Conservation (phyloP, 1,140 invertebrate genomes). For the Plutomurus gul region DNA sequence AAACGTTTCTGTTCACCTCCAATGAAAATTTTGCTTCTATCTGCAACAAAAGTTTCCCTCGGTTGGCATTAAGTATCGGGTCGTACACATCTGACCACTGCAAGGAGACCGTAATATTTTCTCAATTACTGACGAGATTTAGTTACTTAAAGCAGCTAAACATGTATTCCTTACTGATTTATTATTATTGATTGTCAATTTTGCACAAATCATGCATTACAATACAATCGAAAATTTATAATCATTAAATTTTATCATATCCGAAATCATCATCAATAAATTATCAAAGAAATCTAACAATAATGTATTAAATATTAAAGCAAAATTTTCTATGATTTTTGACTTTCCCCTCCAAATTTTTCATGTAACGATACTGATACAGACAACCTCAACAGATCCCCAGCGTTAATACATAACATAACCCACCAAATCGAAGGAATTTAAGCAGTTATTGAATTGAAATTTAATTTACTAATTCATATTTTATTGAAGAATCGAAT, state of each 20-base stretch:
- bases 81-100: slow-evolving; percentile 26
- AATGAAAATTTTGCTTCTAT: not conserved
- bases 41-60: not conserved
- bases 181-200: no score
- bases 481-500: no score
- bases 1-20: not conserved
- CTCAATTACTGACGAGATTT: not conserved
- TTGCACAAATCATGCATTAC: not conserved
- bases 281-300: no score
- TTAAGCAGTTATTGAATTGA: no score
- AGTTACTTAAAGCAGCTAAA: not conserved
- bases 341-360: no score
- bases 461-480: no score
- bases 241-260: not conserved
- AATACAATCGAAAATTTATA: not conserved
- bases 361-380: no score
- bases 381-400: no score
- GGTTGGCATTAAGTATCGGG: not conserved
- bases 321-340: no score
- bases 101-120: not conserved
- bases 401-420: no score
- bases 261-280: not conserved
- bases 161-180: not conserved
- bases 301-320: no score
- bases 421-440: no score